A percentile compares a stretch with the other conserved stretches of the same genome.
Evolutionary conservation across 1,140 invertebrate genomes (phyloP).

Genomic region (Lasioglossum albipes): DNA sequence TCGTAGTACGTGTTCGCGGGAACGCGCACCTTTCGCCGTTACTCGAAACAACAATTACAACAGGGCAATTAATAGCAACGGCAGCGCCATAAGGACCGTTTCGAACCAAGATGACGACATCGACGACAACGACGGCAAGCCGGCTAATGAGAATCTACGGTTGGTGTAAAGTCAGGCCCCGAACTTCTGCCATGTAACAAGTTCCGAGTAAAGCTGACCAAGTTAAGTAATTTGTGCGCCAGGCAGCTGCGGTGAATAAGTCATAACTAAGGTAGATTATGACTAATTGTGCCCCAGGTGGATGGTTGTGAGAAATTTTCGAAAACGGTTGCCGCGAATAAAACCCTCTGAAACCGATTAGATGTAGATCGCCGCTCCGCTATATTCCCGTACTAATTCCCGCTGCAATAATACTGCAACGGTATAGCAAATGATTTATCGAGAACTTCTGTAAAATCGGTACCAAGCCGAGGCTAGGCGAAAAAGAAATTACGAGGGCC

Average conservation of each 20-base stretch:
- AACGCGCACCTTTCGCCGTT: too few species aligned
- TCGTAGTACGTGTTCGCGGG: too few species aligned
- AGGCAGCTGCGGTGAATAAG: conserved; percentile 75
- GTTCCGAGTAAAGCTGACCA: conserved; percentile 74
- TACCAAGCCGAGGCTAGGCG: too few species aligned
- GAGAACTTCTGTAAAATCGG: too few species aligned
- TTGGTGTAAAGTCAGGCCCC: conserved; percentile 66
- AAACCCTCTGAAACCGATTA: not conserved
- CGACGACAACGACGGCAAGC: conserved; percentile 48
- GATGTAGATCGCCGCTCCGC: too few species aligned
- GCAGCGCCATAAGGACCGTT: not conserved
- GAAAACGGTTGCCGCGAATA: conserved; percentile 1
- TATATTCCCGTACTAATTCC: too few species aligned
- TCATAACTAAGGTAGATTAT: conserved; percentile 80
- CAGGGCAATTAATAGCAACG: not conserved
- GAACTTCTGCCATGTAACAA: conserved; percentile 68
- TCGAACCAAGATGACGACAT: conserved; percentile 38
- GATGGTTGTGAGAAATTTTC: conserved; percentile 63
- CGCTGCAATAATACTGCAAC: too few species aligned
- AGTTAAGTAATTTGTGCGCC: conserved; percentile 78
- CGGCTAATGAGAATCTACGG: conserved; percentile 74
- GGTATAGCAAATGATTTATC: too few species aligned
- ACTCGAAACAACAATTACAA: not conserved
- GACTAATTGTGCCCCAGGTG: conserved; percentile 77
- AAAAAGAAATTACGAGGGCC: too few species aligned